These are phyloP conservation scores for Darevskia mixta DNA, from an alignment of 2,797 vertebrate genomes.

Conservation along the genomic window DNA sequence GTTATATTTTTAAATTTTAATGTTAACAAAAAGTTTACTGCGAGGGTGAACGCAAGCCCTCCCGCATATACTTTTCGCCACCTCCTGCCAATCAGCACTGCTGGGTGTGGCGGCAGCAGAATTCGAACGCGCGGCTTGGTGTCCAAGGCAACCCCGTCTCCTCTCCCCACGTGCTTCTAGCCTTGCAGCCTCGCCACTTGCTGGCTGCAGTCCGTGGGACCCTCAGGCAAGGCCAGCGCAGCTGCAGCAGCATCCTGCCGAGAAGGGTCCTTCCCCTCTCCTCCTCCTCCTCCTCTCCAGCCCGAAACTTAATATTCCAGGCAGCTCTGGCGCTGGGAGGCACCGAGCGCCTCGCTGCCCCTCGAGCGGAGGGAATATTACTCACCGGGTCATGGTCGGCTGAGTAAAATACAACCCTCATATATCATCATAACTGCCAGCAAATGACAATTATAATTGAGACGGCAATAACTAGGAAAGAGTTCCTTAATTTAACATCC, in stretches of 20 bases:
- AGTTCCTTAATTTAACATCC: conserved; percentile 99
- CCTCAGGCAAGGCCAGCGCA: no score
- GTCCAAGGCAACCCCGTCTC: neutral
- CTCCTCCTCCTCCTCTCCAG: no score
- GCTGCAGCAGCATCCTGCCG: no score
- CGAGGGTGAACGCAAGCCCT: no score
- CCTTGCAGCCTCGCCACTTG: no score
- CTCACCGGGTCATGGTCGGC: conserved; percentile 95
- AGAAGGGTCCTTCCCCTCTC: no score
- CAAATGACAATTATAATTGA: conserved; percentile 99
- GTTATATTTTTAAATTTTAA: no score
- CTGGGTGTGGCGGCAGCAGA: conserved; percentile 38
- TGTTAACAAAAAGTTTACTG: no score
- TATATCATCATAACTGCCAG: conserved; percentile 99
- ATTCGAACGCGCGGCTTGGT: no score
- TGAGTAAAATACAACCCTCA: conserved; percentile 98
- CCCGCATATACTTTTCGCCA: no score
- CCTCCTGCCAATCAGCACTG: conserved; percentile 47
- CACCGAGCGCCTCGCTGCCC: conserved; percentile 90
- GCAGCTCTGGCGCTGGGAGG: conserved; percentile 80
- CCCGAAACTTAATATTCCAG: conserved; percentile 90
- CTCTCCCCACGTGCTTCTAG: no score
- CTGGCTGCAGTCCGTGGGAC: no score
- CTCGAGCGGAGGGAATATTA: conserved; percentile 92
- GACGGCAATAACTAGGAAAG: conserved; percentile 97